These are phyloP conservation scores for Elmis aenea DNA, from an alignment of 2,888 invertebrate species.

Conservation along the genomic window DNA sequence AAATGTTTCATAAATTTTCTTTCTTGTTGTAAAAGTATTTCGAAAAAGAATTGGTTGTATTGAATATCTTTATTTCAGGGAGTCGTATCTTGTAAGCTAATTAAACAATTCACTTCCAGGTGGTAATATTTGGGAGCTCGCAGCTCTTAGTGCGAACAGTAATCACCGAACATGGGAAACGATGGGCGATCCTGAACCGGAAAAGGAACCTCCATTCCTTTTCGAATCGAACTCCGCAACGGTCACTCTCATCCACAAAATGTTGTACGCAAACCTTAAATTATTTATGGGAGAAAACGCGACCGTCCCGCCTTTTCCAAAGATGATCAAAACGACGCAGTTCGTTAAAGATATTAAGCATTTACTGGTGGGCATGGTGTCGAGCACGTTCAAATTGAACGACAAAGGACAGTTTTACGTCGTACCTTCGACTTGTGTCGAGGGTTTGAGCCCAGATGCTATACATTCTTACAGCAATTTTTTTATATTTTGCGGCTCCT, in stretches of 20 bases:
- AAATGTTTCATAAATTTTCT: no score
- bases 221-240: conserved; percentile 38
- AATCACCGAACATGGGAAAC: conserved; percentile 40
- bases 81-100: no score
- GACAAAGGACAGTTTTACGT: conserved; percentile 32
- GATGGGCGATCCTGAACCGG: conserved; percentile 35
- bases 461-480: conserved; percentile 34
- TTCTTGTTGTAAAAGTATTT: no score
- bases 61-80: no score
- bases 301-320: no score
- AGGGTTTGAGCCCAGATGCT: conserved; percentile 35
- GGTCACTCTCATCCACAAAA: no score
- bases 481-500: conserved; percentile 38
- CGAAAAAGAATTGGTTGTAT: no score
- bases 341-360: conserved; percentile 39
- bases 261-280: conserved; percentile 38
- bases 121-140: conserved; percentile 37
- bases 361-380: conserved; percentile 42
- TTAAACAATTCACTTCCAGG: no score
- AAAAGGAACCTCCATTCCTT: conserved; percentile 40
- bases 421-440: conserved; percentile 31
- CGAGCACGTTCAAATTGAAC: conserved; percentile 36
- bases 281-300: no score
- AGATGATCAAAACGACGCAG: no score
- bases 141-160: conserved; percentile 27